Percentiles rank a stretch among this genome's conserved stretches.
Conservation (phyloP, 2,797 vertebrate genomes). For the Sebastes trivittatus region DNA sequence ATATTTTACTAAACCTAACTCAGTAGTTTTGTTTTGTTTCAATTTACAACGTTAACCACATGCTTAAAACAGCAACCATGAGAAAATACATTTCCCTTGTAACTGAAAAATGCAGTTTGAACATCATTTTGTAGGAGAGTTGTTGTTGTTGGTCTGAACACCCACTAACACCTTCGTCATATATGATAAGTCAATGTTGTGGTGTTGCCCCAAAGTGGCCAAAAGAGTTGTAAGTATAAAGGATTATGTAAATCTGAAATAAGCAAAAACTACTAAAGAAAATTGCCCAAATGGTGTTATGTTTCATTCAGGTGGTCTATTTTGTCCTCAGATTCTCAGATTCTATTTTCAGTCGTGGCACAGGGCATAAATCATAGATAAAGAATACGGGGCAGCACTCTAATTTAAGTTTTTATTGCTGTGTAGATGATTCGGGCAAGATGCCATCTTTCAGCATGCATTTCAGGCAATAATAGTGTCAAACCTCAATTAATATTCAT, state of each 20-base stretch:
- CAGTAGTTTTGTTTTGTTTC: no score
- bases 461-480: conserved; percentile 72
- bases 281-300: not conserved
- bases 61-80: not conserved
- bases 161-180: not conserved
- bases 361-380: conserved; percentile 55
- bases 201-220: not conserved
- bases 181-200: not conserved
- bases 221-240: not conserved
- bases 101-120: no score
- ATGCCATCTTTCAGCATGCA: conserved; percentile 68
- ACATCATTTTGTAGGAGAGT: no score
- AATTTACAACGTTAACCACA: not conserved
- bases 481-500: conserved; percentile 76
- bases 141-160: not conserved
- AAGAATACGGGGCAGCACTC: conserved; percentile 61
- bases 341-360: conserved; percentile 44
- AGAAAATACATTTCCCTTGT: no score
- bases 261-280: not conserved
- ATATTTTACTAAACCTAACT: no score
- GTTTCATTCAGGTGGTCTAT: conserved; percentile 25
- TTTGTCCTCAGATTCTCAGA: conserved; percentile 35
- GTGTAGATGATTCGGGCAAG: conserved; percentile 60
- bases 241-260: not conserved
- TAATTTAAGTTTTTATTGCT: conserved; percentile 71